Evolutionary conservation across 2,113 vertebrate species (phyloP), one percentile per base, ranked within the genome.

Genomic region (Empidonax traillii): DNA sequence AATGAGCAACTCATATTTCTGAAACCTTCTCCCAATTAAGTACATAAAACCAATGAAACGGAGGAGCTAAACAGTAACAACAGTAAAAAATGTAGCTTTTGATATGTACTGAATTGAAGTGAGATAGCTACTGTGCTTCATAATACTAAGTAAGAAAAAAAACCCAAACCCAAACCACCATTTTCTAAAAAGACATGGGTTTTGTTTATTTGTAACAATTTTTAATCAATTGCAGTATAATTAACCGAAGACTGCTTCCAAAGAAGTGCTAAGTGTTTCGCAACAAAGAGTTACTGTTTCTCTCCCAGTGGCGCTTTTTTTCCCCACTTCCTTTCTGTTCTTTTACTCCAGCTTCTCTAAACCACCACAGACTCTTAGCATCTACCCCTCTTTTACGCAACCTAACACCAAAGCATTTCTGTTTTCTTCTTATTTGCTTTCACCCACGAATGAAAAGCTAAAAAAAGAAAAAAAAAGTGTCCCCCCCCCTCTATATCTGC

Each of bases 231-330:
- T 81, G 76, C 76, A 83, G 79, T 35, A 82, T 59, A 27, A 85
- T 77, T 90, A 92, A 88, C 79, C 68, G 66, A 84, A 43, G 19
- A 56, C 5, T 72, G 33, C 23, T 49, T 94, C 92, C 71, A 92
- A 94, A 86, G 83, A 97, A 97, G 80, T 35, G 56, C 75, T 66
- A 91, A 89, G 84, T 87, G 66, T 89, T 93, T 84, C 20, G 2
- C 37, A 85, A 98, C 87, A 97, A 96, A 85, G 68, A 95, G 68
- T 56, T 91, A 95, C 96, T 97, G 95, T 98, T 94, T 93, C 81
- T 93, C 84, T 93, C 94, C 95, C 77, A 96, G 69, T 18, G 63
- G 78, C 46, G 63, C 62, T 94, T 95, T 68, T 68, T 23, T 2
- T 0, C 3, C 28, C 11, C 16, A 75, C 51, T 93, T 95, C 87